phyloP scores from a whole-genome alignment of 2,888 invertebrate genomes.

The Sepiola atlantica region DNA sequence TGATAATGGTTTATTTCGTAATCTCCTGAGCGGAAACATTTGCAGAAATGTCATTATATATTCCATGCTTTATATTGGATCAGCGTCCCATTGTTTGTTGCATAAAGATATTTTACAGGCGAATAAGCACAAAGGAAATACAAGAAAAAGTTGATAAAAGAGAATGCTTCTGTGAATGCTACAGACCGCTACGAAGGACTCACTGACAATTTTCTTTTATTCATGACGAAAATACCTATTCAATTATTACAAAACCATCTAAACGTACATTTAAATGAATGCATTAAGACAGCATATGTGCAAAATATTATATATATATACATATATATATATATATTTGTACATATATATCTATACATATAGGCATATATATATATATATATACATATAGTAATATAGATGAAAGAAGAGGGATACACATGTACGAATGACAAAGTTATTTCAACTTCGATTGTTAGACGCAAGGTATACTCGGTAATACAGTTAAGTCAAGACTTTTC shows the following conservation, averaged over 20 bases:
- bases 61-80: not conserved
- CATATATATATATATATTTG: no score
- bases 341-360: no score
- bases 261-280: not conserved
- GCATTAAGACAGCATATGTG: no score
- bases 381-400: no score
- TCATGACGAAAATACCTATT: not conserved
- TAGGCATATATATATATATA: no score
- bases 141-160: not conserved
- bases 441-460: no score
- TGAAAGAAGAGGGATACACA: no score
- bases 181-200: not conserved
- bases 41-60: not conserved
- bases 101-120: not conserved
- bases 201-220: not conserved
- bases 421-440: no score
- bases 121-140: not conserved
- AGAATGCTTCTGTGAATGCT: not conserved
- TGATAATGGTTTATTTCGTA: not conserved
- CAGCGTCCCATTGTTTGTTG: not conserved
- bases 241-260: no score
- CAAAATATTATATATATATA: no score
- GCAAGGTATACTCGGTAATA: no score
- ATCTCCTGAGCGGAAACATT: not conserved
- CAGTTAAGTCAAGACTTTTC: no score